Conservation (phyloP, 92 coral and sea anemone species). For the Phenganax subtilis region DNA sequence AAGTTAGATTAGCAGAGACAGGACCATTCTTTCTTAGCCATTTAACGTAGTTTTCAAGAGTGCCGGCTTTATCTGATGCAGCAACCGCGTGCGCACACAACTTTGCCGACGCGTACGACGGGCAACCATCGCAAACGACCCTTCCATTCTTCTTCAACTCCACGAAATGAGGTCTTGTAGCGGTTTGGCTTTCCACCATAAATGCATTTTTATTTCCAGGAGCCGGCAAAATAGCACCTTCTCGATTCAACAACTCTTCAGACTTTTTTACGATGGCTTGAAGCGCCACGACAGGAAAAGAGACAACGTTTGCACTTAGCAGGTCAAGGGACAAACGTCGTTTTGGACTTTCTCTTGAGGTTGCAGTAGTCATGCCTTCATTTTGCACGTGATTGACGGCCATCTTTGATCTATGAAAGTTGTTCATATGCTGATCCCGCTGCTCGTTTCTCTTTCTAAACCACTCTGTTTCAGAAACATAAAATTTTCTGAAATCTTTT, state of each 20-base stretch:
- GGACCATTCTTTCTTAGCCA: background rate
- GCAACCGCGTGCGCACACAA: constrained; percentile 14
- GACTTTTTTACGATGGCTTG: constrained; percentile 1
- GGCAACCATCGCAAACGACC: constrained; percentile 1
- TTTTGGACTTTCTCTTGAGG: background rate
- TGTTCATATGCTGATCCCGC: background rate
- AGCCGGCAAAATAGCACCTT: background rate
- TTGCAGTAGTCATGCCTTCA: background rate
- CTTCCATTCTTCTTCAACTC: background rate
- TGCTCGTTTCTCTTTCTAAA: too few species aligned
- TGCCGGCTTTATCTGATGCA: background rate
- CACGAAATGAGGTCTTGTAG: background rate
- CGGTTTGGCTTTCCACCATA: background rate
- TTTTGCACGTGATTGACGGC: background rate
- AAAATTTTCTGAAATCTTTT: background rate
- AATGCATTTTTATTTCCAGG: background rate
- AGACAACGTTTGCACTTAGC: background rate
- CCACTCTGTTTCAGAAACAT: background rate
- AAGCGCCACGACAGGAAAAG: background rate
- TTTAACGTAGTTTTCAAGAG: background rate
- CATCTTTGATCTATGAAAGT: background rate
- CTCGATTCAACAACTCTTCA: background rate
- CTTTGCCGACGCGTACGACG: constrained; percentile 5
- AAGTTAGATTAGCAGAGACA: background rate
- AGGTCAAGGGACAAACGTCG: background rate